Conservation (phyloP, 2,113 vertebrate genomes). For the Irena cyanogastra region DNA sequence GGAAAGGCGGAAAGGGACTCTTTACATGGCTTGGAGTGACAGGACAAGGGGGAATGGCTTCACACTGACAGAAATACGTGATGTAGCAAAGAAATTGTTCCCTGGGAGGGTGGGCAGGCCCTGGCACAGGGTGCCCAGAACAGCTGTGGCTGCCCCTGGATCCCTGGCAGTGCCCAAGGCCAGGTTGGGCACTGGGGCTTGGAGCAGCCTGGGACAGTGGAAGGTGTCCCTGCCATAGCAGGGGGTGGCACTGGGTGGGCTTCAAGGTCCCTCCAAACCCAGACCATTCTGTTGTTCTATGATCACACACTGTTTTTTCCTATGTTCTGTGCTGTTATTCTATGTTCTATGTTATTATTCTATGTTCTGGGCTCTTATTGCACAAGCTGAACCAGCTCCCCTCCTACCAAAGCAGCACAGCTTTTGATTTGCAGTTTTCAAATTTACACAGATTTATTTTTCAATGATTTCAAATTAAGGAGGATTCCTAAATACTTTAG, state of each 20-base stretch:
- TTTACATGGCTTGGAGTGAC: fast-evolving
- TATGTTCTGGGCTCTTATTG: neutral
- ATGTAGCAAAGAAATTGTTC: neutral
- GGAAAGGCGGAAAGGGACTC: neutral
- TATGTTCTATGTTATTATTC: neutral
- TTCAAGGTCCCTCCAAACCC: neutral
- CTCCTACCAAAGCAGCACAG: neutral
- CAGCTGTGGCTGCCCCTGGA: neutral
- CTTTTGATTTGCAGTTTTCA: neutral
- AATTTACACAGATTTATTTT: neutral
- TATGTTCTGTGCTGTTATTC: neutral
- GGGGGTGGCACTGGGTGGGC: fast-evolving
- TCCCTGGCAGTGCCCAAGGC: neutral
- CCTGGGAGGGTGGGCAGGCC: neutral
- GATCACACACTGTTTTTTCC: neutral
- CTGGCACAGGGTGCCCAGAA: neutral
- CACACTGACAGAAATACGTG: neutral
- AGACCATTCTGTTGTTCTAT: neutral
- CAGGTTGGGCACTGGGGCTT: fast-evolving
- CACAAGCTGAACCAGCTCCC: neutral
- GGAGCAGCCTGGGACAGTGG: neutral
- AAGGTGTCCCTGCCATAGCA: neutral
- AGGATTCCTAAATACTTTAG: neutral
- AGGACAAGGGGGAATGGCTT: fast-evolving
- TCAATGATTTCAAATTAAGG: neutral